Evolutionary conservation across 2,113 vertebrate species (phyloP).

Genomic region (Pseudonaja textilis): DNA sequence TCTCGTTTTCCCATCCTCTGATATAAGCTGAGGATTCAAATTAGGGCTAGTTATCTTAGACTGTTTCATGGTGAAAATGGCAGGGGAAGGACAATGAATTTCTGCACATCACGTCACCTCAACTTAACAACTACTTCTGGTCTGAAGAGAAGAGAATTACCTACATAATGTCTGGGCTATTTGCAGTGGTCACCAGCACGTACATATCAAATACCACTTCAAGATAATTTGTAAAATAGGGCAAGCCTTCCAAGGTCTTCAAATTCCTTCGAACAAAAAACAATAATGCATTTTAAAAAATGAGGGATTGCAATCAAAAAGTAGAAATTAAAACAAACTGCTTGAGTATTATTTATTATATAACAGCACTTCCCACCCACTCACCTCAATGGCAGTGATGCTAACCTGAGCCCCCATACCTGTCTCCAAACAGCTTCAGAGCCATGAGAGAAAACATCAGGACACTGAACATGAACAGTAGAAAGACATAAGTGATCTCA

Average conservation of each 20-base stretch:
- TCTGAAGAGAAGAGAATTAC: slow-evolving; percentile 35
- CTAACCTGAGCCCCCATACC: slow-evolving; percentile 63
- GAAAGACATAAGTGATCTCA: slow-evolving; percentile 85
- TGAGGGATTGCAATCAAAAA: background rate
- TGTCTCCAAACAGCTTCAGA: slow-evolving; percentile 86
- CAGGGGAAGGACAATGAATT: too few species aligned
- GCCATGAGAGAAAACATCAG: slow-evolving; percentile 94
- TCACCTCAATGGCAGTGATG: background rate
- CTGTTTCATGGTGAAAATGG: background rate
- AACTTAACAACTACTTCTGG: background rate
- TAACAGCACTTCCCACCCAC: background rate
- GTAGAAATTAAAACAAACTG: background rate
- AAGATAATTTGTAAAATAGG: slow-evolving; percentile 86
- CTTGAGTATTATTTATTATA: background rate
- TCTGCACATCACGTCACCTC: background rate
- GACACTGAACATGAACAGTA: slow-evolving; percentile 91
- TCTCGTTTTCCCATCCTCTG: background rate
- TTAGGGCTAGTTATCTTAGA: background rate
- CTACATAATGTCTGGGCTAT: slow-evolving; percentile 93
- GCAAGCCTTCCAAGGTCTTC: slow-evolving; percentile 73
- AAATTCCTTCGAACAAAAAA: slow-evolving; percentile 72
- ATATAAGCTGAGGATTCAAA: background rate
- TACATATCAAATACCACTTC: slow-evolving; percentile 88
- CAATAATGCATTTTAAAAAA: background rate
- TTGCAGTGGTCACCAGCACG: slow-evolving; percentile 89